phyloP scores from a whole-genome alignment of 2,797 vertebrate genomes.

The Hylomyscus alleni region DNA sequence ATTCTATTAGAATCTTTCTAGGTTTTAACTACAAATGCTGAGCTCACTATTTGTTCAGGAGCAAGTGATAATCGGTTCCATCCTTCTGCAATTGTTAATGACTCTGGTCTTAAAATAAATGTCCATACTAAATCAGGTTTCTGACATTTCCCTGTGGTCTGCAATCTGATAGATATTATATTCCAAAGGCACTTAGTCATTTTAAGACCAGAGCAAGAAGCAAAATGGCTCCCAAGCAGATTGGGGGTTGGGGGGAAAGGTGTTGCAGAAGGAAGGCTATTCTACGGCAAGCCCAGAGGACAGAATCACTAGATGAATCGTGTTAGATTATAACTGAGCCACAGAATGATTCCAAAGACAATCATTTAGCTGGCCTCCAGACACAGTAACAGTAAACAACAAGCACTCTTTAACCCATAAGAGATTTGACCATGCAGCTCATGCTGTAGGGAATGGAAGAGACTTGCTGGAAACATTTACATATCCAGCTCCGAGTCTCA shows the following conservation, averaged over 20 bases:
- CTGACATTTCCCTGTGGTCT: slow-evolving; percentile 78
- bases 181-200: slow-evolving; percentile 84
- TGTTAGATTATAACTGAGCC: slow-evolving; percentile 74
- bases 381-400: slow-evolving; percentile 54
- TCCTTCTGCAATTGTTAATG: slow-evolving; percentile 76
- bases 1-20: slow-evolving; percentile 75
- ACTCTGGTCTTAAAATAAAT: slow-evolving; percentile 80
- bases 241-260: not conserved
- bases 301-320: slow-evolving; percentile 58
- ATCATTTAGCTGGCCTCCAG: slow-evolving; percentile 75
- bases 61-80: slow-evolving; percentile 79
- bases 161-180: slow-evolving; percentile 68
- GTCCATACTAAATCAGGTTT: slow-evolving; percentile 73
- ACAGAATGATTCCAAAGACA: slow-evolving; percentile 74
- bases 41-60: slow-evolving; percentile 81
- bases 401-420: slow-evolving; percentile 17
- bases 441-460: slow-evolving; percentile 69
- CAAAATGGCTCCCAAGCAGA: slow-evolving; percentile 90
- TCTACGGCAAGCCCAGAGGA: slow-evolving; percentile 81
- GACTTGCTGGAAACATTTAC: slow-evolving; percentile 77
- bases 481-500: slow-evolving; percentile 73
- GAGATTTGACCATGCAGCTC: slow-evolving; percentile 68
- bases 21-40: slow-evolving; percentile 82
- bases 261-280: slow-evolving; percentile 85
- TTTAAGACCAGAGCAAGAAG: slow-evolving; percentile 87